phyloP scores from a whole-genome alignment of 64 coral and sea anemone genomes.

The Anthopleura sola region DNA sequence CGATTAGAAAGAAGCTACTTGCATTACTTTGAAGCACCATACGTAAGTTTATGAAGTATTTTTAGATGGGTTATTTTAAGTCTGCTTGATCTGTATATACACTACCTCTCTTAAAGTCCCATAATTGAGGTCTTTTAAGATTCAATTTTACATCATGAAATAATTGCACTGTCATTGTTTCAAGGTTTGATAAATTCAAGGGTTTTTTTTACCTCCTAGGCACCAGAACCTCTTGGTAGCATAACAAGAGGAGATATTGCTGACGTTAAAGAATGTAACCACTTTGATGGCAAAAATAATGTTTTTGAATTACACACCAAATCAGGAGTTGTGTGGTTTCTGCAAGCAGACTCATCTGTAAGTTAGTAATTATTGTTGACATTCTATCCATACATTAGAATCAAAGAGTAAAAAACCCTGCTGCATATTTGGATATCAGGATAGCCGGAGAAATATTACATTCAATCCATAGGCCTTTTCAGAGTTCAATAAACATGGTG shows the following conservation, averaged over 20 bases:
- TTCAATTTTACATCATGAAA: too few species aligned
- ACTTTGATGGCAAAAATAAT: constrained; percentile 43
- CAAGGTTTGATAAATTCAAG: too few species aligned
- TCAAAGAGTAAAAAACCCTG: neutral
- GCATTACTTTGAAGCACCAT: constrained; percentile 93
- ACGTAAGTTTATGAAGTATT: constrained; percentile 58
- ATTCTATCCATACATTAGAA: neutral
- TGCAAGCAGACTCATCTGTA: constrained; percentile 52
- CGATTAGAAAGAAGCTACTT: constrained; percentile 93
- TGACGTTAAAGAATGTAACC: constrained; percentile 26
- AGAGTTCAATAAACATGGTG: too few species aligned
- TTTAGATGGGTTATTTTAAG: neutral
- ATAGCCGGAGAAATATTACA: too few species aligned
- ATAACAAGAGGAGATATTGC: constrained; percentile 69
- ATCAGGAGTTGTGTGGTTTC: constrained; percentile 61
- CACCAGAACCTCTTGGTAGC: constrained; percentile 41
- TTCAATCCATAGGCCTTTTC: too few species aligned
- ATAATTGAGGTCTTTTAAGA: too few species aligned
- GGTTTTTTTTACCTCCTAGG: neutral
- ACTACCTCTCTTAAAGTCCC: neutral
- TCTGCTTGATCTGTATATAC: neutral
- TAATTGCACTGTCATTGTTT: too few species aligned
- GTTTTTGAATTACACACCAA: constrained; percentile 70
- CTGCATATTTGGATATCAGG: too few species aligned
- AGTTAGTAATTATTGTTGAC: neutral